Evolutionary conservation across 2,888 invertebrate genomes (phyloP).

Genomic region (Venusia cambrica): DNA sequence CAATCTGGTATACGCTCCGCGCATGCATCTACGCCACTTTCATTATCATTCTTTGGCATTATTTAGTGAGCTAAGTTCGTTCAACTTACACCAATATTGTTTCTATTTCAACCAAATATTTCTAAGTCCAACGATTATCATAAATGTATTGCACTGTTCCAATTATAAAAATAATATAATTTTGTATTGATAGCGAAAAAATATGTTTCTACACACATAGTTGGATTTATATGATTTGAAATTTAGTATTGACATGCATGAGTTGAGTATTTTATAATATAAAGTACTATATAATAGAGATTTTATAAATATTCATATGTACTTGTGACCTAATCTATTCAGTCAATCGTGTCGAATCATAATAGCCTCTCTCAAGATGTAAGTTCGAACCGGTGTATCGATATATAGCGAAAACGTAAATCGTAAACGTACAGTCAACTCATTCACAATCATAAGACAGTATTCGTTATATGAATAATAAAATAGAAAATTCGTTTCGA

Average conservation of each 20-base stretch:
- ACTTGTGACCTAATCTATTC: slow-evolving; percentile 77
- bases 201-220: slow-evolving; percentile 5
- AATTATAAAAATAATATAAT: slow-evolving; percentile 39
- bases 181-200: slow-evolving; percentile 21
- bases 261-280: slow-evolving; percentile 59
- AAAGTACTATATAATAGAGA: slow-evolving; percentile 42
- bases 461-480: slow-evolving; percentile 28
- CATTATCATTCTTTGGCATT: slow-evolving; percentile 76
- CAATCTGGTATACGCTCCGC: slow-evolving; percentile 50
- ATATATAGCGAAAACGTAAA: slow-evolving; percentile 38
- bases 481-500: slow-evolving; percentile 39
- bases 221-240: slow-evolving; percentile 22
- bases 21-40: slow-evolving; percentile 53
- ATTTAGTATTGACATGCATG: slow-evolving; percentile 31
- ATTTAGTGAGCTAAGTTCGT: slow-evolving; percentile 73
- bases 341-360: slow-evolving; percentile 78
- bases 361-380: slow-evolving; percentile 74
- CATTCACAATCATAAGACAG: slow-evolving; percentile 35
- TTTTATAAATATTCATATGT: slow-evolving; percentile 53
- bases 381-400: slow-evolving; percentile 50
- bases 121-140: slow-evolving; percentile 42
- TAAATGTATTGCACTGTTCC: slow-evolving; percentile 61
- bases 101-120: slow-evolving; percentile 31
- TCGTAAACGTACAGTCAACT: slow-evolving; percentile 32
- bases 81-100: slow-evolving; percentile 45